These are phyloP conservation scores for Muntiacus muntjak DNA, from an alignment of 2,113 vertebrate species.

Conservation along the genomic window DNA sequence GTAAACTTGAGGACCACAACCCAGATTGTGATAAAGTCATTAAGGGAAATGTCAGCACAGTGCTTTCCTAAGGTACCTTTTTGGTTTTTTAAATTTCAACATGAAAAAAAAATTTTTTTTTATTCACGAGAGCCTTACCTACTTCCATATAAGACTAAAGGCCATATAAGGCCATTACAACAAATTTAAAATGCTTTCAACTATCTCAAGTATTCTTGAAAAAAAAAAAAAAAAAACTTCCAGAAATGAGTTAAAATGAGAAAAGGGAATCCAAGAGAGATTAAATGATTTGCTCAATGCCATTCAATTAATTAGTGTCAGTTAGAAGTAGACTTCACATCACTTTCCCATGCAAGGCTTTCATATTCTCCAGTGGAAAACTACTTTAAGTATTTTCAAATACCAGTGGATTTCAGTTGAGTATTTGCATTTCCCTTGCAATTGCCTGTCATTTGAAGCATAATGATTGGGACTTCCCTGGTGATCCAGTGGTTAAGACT, in stretches of 20 bases:
- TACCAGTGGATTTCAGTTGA: not conserved
- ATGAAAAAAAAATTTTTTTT: not conserved
- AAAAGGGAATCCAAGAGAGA: constrained; percentile 1
- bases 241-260: not conserved
- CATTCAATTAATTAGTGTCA: not conserved
- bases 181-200: not conserved
- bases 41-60: not conserved
- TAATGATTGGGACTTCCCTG: not conserved
- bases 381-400: not conserved
- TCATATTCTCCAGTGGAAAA: not conserved
- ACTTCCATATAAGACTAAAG: not conserved
- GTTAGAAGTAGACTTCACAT: not conserved
- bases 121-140: not conserved
- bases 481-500: not conserved
- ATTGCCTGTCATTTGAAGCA: not conserved
- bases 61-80: not conserved
- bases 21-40: not conserved
- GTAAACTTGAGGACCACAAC: not conserved
- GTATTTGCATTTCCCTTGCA: not conserved
- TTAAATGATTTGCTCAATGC: not conserved
- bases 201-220: not conserved
- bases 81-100: not conserved
- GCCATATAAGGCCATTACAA: not conserved
- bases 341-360: not conserved
- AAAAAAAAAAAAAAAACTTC: not conserved